Conservation (phyloP, 2,888 invertebrate genomes). For the Cryptosula pallasiana region DNA sequence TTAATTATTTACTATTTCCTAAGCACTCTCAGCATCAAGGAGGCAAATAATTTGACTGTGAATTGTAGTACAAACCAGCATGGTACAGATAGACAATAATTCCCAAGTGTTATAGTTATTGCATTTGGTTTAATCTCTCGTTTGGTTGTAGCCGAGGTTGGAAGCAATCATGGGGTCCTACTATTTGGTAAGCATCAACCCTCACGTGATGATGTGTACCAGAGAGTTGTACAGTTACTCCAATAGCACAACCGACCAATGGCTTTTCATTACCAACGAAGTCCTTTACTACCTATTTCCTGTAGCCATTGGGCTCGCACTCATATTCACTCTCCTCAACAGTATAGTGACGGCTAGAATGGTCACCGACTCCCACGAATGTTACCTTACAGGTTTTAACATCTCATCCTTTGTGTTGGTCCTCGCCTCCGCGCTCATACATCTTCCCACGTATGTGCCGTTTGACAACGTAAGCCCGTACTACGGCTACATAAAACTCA, state of each 20-base stretch:
- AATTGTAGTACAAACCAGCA: no score
- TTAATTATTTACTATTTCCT: no score
- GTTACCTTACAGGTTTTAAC: slow-evolving; percentile 43
- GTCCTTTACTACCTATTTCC: slow-evolving; percentile 41
- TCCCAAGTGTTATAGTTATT: no score
- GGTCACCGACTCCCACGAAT: slow-evolving; percentile 40
- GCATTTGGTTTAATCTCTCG: no score
- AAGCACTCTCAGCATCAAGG: no score
- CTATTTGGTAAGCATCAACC: neutral
- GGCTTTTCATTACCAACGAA: slow-evolving; percentile 19
- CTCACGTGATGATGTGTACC: neutral
- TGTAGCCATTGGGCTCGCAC: slow-evolving; percentile 37
- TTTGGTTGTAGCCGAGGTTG: no score
- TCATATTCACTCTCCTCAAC: slow-evolving; percentile 41
- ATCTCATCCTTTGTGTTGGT: slow-evolving; percentile 36
- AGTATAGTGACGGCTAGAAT: slow-evolving; percentile 39
- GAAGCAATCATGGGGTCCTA: neutral
- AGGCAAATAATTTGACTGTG: no score
- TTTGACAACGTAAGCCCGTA: neutral
- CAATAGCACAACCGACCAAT: slow-evolving; percentile 1
- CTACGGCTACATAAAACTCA: neutral
- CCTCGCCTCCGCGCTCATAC: slow-evolving; percentile 33
- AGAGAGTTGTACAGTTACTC: neutral
- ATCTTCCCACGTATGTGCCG: slow-evolving; percentile 37
- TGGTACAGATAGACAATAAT: no score